These are phyloP conservation scores for Falcunculus frontatus DNA, from an alignment of 2,113 vertebrate genomes.

Conservation along the genomic window DNA sequence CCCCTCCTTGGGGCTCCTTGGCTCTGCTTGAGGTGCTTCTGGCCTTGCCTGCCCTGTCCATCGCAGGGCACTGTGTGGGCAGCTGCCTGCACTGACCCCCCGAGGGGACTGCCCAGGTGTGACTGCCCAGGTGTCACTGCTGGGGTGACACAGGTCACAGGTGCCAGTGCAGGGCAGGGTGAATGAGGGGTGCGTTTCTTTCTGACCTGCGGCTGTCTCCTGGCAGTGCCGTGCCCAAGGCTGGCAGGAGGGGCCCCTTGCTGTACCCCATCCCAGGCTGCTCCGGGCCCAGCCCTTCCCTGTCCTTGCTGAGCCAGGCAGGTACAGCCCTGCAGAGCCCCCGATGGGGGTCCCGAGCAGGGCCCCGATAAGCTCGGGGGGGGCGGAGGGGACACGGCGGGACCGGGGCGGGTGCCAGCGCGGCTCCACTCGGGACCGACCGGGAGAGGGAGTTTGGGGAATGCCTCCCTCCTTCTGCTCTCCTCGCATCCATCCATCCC, in stretches of 20 bases:
- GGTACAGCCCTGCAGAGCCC: background rate
- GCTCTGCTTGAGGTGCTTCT: rapidly evolving
- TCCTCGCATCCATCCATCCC: background rate
- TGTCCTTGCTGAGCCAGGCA: rapidly evolving
- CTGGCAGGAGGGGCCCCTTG: background rate
- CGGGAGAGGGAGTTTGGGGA: background rate
- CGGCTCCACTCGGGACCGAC: background rate
- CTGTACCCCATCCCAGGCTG: background rate
- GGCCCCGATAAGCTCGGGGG: background rate
- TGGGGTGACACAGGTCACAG: background rate
- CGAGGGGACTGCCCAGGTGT: background rate
- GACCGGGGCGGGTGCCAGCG: background rate
- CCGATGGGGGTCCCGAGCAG: background rate
- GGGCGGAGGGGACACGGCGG: background rate
- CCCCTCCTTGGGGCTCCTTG: background rate
- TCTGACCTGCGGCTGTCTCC: background rate
- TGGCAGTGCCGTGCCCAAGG: rapidly evolving
- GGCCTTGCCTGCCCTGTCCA: background rate
- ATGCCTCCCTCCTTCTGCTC: background rate
- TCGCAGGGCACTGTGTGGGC: rapidly evolving
- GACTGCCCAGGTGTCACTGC: background rate
- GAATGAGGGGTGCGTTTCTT: rapidly evolving
- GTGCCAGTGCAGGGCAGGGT: background rate
- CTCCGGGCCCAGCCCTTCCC: background rate
- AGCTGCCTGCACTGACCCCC: background rate